These are phyloP conservation scores for Pentalonia nigronervosa DNA, from an alignment of 1,140 invertebrate species.

Conservation along the genomic window DNA sequence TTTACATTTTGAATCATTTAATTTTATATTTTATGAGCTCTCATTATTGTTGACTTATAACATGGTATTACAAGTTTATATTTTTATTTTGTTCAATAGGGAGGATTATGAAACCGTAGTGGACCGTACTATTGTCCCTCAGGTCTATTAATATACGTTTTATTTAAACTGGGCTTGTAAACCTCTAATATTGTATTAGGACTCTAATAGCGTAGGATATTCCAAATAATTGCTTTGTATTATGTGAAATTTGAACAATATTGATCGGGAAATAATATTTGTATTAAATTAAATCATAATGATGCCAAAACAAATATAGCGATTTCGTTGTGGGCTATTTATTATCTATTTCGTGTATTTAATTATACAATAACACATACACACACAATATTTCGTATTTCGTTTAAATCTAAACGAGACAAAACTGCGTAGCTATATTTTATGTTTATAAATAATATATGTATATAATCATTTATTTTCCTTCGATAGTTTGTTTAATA, in stretches of 20 bases:
- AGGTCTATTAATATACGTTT: conserved; percentile 16
- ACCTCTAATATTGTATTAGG: conserved; percentile 11
- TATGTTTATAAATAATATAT: not conserved
- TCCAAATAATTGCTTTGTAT: conserved; percentile 23
- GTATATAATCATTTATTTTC: not conserved
- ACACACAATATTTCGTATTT: not conserved
- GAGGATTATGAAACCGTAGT: not conserved
- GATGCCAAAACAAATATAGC: not conserved
- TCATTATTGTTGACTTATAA: not conserved
- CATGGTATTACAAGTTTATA: not conserved
- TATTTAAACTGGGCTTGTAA: not conserved
- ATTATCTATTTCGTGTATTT: not conserved
- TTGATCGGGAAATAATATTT: conserved; percentile 25
- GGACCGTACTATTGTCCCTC: not conserved
- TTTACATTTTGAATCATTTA: not conserved
- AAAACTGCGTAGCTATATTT: not conserved
- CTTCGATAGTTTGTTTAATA: not conserved
- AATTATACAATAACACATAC: not conserved
- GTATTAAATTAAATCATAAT: not conserved
- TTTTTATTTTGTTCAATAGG: not conserved
- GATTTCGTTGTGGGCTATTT: not conserved
- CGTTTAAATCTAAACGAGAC: not conserved
- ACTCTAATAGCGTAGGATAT: not conserved
- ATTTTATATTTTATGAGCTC: not conserved
- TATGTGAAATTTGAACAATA: not conserved